A percentile compares a stretch with the other conserved stretches of the same genome.
Conservation (phyloP, 2,113 vertebrate species). For the Buteo buteo region DNA sequence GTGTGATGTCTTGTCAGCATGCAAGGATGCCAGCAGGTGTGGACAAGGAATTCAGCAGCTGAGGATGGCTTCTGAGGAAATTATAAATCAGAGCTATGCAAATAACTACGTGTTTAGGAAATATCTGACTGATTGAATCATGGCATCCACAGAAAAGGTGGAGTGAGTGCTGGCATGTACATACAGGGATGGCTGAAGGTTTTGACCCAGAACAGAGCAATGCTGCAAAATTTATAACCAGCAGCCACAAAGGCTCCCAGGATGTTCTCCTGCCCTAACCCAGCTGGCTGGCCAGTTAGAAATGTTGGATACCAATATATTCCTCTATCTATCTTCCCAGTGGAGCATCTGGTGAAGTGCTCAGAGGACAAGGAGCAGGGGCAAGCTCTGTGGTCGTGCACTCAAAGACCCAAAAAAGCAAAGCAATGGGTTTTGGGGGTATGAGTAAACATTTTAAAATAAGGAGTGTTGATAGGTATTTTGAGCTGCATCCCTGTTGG, state of each 20-base stretch:
- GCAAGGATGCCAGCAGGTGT: too few species aligned
- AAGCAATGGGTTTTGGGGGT: not conserved
- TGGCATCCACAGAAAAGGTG: not conserved
- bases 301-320: not conserved
- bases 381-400: not conserved
- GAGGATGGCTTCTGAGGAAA: not conserved
- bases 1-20: not conserved
- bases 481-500: not conserved
- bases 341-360: not conserved
- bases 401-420: not conserved
- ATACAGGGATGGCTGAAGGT: not conserved
- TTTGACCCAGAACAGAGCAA: not conserved
- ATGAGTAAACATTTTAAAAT: not conserved
- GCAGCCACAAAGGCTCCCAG: not conserved
- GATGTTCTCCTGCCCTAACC: not conserved
- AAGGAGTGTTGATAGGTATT: not conserved
- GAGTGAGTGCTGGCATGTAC: not conserved
- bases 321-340: not conserved
- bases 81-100: not conserved
- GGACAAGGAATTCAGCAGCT: not conserved
- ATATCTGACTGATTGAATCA: fast-evolving
- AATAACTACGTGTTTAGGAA: not conserved
- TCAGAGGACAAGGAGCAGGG: not conserved
- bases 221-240: not conserved
- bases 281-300: not conserved